Conservation (phyloP, 1,140 invertebrate genomes). For the Stegodyphus dumicola region DNA sequence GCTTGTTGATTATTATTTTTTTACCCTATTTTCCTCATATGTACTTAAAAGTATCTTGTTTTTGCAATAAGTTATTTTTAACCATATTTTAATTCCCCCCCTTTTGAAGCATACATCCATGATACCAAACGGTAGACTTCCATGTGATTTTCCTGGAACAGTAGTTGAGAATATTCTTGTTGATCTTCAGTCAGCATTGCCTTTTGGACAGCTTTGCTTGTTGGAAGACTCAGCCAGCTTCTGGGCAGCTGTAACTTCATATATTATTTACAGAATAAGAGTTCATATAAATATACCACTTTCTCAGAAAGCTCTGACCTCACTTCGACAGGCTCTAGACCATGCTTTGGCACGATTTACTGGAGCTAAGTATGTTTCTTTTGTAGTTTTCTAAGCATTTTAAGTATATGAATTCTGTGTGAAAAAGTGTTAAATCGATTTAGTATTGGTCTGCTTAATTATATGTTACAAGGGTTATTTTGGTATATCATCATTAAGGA, state of each 20-base stretch:
- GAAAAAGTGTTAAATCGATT: background rate
- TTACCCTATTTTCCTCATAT: no score
- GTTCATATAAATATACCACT: background rate
- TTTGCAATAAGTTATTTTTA: no score
- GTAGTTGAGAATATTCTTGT: background rate
- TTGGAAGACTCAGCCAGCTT: slow-evolving; percentile 9
- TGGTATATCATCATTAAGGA: no score
- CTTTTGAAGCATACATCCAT: no score
- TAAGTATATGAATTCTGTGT: background rate
- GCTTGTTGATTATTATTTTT: no score
- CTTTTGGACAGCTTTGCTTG: slow-evolving; percentile 19
- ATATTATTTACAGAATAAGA: slow-evolving; percentile 16
- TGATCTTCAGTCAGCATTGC: slow-evolving; percentile 21
- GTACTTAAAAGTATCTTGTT: no score
- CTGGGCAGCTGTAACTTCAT: slow-evolving; percentile 20
- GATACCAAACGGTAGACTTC: no score
- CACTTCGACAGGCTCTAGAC: slow-evolving; percentile 11
- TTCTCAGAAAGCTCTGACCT: slow-evolving; percentile 6
- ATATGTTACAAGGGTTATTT: no score
- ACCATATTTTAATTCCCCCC: no score
- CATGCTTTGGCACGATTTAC: background rate
- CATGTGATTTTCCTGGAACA: no score
- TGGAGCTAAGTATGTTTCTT: slow-evolving; percentile 14
- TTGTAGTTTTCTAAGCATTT: background rate
- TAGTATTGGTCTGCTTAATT: no score